Percentiles rank a stretch among this genome's conserved stretches.
Evolutionary conservation across 2,113 vertebrate genomes (phyloP).

Genomic region (Morone saxatilis): DNA sequence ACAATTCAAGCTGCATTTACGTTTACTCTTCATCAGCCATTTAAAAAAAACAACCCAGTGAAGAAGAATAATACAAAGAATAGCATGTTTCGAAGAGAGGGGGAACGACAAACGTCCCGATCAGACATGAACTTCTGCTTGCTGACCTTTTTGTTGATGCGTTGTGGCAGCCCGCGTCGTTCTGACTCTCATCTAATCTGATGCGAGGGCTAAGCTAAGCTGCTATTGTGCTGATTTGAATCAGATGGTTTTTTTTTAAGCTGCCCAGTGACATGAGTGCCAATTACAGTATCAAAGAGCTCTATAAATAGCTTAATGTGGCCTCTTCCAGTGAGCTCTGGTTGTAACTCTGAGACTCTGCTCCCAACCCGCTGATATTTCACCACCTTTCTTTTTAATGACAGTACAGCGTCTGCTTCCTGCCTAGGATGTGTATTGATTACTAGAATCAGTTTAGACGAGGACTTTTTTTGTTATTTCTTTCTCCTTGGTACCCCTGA

Average conservation of each 20-base stretch:
- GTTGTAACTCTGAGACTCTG: neutral
- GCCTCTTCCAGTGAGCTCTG: neutral
- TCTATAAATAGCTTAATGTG: neutral
- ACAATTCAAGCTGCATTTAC: neutral
- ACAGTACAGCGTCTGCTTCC: neutral
- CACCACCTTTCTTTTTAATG: neutral
- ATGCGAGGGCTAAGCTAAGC: neutral
- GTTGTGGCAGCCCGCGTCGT: neutral
- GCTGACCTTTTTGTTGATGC: neutral
- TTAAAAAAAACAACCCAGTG: too few species aligned
- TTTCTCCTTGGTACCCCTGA: neutral
- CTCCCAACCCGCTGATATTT: neutral
- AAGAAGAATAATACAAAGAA: too few species aligned
- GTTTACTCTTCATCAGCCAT: neutral
- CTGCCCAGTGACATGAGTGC: neutral
- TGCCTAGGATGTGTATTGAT: constrained; percentile 18
- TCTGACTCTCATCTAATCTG: neutral
- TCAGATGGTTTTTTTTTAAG: constrained; percentile 28
- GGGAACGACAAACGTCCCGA: neutral
- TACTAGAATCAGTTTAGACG: constrained; percentile 20
- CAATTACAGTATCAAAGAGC: neutral
- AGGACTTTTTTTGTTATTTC: constrained; percentile 11
- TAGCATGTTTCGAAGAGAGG: neutral
- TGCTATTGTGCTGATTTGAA: neutral
- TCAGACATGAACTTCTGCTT: neutral